Evolutionary conservation across 2,113 vertebrate species (phyloP), one percentile per base, ranked within the genome.

Genomic region (Trichomycterus rosablanca): DNA sequence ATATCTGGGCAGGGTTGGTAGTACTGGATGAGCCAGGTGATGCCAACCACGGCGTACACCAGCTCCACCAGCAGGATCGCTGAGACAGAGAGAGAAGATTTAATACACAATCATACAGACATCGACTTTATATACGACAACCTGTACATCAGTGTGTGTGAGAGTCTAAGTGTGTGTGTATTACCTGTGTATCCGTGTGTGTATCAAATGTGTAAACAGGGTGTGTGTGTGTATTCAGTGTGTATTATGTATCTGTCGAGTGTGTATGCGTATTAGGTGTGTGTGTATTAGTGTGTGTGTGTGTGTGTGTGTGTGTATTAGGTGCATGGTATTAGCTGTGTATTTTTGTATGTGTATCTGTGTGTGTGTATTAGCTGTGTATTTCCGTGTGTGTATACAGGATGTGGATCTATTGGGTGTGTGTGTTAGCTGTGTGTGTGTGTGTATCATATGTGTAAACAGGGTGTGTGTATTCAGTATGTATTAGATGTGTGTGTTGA

Each of bases 21-120:
- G 83, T 96, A 97, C 82, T 97, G 94, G 2, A 90, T 90, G 56
- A 99, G 90, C 96, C 96, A 99, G 55, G 90, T 84, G 63, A 99
- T 97, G 70, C 96, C 96, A 74, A 99, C 94, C 2, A 99, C 93
- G 35, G 96, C 95, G 0, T 99, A 99, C 10, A 96, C 89, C 26
- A 99, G 89, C 84, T 99, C 96, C 0, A 99, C 95, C 78, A 98
- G 80, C 77, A 99, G 78, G 80, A 99, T 98, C 16, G 94, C 96
- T 99, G 76, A 24, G 57, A 42, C 30, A 22, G 48, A 2, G 53
- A 23, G n/a, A 46, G 1, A 15, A 18, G 40, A 30, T 20, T 51
- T 46, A 2, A 54, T 50, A 15, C 2, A 35, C 9, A 12, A 40
- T 19, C 20, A 14, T 23, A 24, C 22, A 24, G 14, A 48, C 18